Conservation (phyloP, 2,797 vertebrate species). For the Coracias cyanogaster region DNA sequence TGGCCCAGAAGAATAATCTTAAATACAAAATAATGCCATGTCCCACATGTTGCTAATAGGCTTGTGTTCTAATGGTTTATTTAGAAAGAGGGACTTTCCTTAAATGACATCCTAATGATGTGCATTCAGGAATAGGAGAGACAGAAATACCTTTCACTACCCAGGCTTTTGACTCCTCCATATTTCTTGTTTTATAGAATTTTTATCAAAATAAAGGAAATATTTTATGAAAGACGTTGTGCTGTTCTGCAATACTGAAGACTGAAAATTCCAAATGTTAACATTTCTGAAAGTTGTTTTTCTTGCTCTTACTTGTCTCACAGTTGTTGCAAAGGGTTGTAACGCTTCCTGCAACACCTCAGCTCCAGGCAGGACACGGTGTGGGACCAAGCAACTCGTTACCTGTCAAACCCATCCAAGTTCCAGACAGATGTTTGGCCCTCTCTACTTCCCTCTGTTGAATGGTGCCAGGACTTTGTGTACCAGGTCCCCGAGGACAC, state of each 20-base stretch:
- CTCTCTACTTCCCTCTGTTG: not conserved
- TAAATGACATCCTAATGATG: not conserved
- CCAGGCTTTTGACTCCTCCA: not conserved
- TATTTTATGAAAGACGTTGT: not conserved
- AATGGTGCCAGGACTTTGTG: not conserved
- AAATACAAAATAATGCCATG: not conserved
- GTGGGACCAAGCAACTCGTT: not conserved
- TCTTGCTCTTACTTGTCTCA: not conserved
- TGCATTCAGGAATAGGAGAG: not conserved
- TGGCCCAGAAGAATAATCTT: conserved; percentile 15
- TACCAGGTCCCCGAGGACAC: rapidly evolving
- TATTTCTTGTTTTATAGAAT: not conserved
- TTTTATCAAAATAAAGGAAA: not conserved
- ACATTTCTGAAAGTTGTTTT: rapidly evolving
- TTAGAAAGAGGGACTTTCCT: not conserved
- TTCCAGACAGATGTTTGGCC: not conserved
- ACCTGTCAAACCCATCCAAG: not conserved
- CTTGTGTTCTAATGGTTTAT: conserved; percentile 2
- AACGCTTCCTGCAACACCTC: not conserved
- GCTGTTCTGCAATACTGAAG: not conserved
- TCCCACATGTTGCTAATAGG: not conserved
- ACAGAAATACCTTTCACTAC: not conserved
- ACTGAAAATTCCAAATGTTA: not conserved
- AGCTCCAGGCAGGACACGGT: rapidly evolving
- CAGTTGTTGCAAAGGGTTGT: not conserved